Base-by-base conservation (phyloP, 1,140 invertebrate genomes). In the Drosophila orena region DNA sequence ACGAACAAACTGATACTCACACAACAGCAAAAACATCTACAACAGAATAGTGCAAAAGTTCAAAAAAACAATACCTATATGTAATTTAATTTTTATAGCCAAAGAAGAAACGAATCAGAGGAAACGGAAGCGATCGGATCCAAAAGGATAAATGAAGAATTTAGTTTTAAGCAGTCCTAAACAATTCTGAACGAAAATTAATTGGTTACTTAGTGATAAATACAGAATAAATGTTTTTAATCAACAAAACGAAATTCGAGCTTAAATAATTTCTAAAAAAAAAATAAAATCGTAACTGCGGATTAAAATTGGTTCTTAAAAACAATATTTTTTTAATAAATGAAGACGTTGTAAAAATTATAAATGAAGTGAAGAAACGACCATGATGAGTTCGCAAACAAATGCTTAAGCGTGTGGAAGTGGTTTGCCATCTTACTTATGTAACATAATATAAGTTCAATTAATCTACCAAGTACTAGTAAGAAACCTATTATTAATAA, bases 61-160 rank as follows among this genome's bases (percentile, higher is more conserved):
- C 68, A 91, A 83, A 77, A 77, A 89, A 68, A 47, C 69, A 62
- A 56, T 30, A 65, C 55, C 62, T 62, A 81, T 68, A 72, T 65
- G 70, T 86, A 90, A 88, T 79, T 91, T 91, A 91, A 91, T 91
- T 91, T 90, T 91, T 91, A 91, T 91, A 91, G 88, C 88, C 88
- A 91, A 90, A 90, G 78, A 61, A 60, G 57, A 65, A 70, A 69
- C 22, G 43, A 79, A 70, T 54, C 64, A 24, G 47, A 49, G 65
- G 49, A 24, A 49, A 17, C 43, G 15, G 34, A 17, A 49, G 43
- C 30, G 47, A 46, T 40, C 34, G 38, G 38, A 77, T 27, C 17
- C 40, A 46, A 42, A 54, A 56, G 56, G 79, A 60, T 74, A 35
- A 56, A 44, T 47, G 72, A 50, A 66, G 66, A 59, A 50, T 78